phyloP scores from a whole-genome alignment of 2,797 vertebrate genomes.

The Tenualosa ilisha region DNA sequence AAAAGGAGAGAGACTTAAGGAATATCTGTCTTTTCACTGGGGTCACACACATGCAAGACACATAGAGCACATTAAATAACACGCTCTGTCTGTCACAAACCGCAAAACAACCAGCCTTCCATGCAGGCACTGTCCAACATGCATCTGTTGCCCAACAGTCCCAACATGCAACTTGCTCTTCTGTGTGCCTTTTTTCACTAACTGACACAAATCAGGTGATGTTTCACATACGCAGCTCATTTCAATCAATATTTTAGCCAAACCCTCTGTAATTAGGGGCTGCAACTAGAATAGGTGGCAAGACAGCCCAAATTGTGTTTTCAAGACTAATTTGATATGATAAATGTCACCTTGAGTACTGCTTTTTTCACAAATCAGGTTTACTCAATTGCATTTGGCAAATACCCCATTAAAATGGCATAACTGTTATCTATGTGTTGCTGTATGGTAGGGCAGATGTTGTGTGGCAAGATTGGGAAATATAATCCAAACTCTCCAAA shows the following conservation, averaged over 20 bases:
- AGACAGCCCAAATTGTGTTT: background rate
- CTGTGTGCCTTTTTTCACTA: background rate
- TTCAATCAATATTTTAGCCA: background rate
- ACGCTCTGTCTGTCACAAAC: constrained; percentile 1
- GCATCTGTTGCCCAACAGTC: background rate
- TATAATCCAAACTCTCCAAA: background rate
- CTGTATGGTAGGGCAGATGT: background rate
- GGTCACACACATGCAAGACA: background rate
- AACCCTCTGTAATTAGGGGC: background rate
- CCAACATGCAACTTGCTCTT: background rate
- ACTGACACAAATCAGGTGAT: background rate
- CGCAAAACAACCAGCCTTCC: background rate
- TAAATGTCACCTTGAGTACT: background rate
- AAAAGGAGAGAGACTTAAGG: background rate
- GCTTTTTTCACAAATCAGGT: background rate
- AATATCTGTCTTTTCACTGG: background rate
- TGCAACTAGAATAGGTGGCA: background rate
- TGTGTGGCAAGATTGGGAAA: background rate
- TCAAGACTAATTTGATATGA: background rate
- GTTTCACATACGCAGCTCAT: background rate
- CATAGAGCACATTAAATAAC: background rate
- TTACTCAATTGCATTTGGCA: background rate
- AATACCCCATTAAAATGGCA: no score
- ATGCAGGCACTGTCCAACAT: background rate
- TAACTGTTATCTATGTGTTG: background rate